These are phyloP conservation scores for Scytalopus superciliaris DNA, from an alignment of 2,113 vertebrate genomes.

Conservation along the genomic window DNA sequence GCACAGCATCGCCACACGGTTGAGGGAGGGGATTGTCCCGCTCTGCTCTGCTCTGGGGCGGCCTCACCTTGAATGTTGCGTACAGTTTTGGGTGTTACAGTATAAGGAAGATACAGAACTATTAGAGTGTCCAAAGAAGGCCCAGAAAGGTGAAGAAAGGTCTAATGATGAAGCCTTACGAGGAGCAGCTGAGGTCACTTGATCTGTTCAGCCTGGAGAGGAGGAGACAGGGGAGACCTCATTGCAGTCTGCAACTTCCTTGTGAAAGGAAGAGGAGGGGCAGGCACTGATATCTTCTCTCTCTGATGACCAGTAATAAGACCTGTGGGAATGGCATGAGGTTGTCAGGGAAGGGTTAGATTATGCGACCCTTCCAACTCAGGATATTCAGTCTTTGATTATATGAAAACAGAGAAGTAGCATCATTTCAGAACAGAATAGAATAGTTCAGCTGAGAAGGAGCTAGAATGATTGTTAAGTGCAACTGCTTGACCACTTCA, in stretches of 20 bases:
- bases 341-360: neutral
- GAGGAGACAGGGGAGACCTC: neutral
- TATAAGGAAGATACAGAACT: accelerated
- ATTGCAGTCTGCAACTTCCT: neutral
- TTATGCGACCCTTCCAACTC: neutral
- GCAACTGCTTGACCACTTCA: neutral
- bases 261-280: too few relatives aligned
- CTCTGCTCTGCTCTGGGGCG: accelerated
- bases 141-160: neutral
- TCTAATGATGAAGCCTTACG: accelerated
- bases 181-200: neutral
- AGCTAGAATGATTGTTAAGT: accelerated
- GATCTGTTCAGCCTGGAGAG: too few relatives aligned
- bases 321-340: neutral
- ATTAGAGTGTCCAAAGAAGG: accelerated
- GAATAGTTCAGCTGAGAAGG: neutral
- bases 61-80: neutral
- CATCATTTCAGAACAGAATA: neutral
- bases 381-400: neutral
- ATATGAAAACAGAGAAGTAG: neutral
- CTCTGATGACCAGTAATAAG: neutral
- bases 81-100: accelerated
- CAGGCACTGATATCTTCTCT: neutral
- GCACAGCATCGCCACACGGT: accelerated
- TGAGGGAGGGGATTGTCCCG: neutral